These are phyloP conservation scores for Pterocles orientalis DNA, from an alignment of 2,113 vertebrate species.

Conservation along the genomic window DNA sequence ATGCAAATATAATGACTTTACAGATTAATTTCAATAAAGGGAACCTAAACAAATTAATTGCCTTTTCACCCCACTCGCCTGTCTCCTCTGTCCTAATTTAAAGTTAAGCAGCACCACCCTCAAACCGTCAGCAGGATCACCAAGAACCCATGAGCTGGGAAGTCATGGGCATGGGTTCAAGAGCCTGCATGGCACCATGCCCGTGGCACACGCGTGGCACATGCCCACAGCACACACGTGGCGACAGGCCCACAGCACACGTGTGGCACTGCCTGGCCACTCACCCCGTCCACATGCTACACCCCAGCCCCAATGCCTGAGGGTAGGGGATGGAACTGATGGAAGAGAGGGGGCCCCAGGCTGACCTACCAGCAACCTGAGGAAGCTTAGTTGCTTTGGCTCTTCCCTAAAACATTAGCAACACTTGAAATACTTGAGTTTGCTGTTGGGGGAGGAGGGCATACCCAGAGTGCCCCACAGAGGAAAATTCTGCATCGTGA, in stretches of 20 bases:
- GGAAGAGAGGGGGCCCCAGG: not conserved
- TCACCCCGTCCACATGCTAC: not conserved
- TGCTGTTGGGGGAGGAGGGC: not conserved
- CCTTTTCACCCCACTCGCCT: not conserved
- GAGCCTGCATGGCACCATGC: accelerated
- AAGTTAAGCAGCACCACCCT: not conserved
- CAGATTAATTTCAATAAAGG: not conserved
- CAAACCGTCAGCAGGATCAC: not conserved
- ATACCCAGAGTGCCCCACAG: not conserved
- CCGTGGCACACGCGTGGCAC: accelerated
- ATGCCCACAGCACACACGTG: no score
- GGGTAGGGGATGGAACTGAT: no score
- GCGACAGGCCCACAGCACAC: no score
- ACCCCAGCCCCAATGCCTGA: accelerated
- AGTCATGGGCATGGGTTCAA: not conserved
- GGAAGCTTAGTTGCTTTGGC: not conserved
- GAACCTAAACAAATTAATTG: not conserved
- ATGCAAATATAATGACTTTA: not conserved
- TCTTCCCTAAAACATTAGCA: not conserved
- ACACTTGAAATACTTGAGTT: not conserved
- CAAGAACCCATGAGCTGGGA: not conserved
- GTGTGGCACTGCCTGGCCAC: no score
- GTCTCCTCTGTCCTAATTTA: not conserved
- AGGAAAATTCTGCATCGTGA: not conserved
- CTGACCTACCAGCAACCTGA: not conserved